Base-by-base conservation (phyloP, 1,140 invertebrate genomes). In the Neuroterus valhalla region DNA sequence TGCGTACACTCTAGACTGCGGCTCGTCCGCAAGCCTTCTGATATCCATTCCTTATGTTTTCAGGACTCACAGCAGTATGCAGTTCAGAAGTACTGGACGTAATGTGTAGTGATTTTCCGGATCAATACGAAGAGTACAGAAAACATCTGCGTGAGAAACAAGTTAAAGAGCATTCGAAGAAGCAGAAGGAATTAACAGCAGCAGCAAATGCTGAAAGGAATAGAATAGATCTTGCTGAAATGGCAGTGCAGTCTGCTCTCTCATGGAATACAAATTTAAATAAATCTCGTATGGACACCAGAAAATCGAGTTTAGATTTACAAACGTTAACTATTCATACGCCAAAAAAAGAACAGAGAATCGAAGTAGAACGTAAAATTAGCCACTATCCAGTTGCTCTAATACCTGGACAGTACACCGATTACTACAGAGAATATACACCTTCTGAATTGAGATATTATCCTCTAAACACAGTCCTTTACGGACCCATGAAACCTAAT, bases 41-140 rank as follows among this genome's bases (percentile, higher is more conserved):
- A 15, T n/a, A 14, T 14, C 26, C 23, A 26, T 70, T 50, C 44
- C 67, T 46, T 71, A 43, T 45, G 3, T 45, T 44, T 66, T 0
- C 38, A 93, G 97, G 97, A 82, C 91, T 99, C 72, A 98, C 97
- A 15, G 97, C 97, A 4, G 92, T 99, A 5, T 94, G 94, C 78
- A 96, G 96, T 81, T 95, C 96, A 38, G 97, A 99, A 88, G 96
- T 99, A 23, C 89, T 98, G 77, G 98, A 99, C 84, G 94, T 99
- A 43, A 98, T 99, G 96, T 95, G 95, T 77, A 94, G 94, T 67
- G 98, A 99, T 89, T 99, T 98, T 90, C 97, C 96, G 23, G 95
- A 96, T 66, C 98, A 98, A 86, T 99, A 98, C 86, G 96, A 98
- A 90, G 97, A 98, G 83, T 98, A 97, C 88, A 93, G 96, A 42